Evolutionary conservation across 2,888 invertebrate genomes (phyloP), one percentile per base, ranked within the genome.

Genomic region (Orthosia gracilis): DNA sequence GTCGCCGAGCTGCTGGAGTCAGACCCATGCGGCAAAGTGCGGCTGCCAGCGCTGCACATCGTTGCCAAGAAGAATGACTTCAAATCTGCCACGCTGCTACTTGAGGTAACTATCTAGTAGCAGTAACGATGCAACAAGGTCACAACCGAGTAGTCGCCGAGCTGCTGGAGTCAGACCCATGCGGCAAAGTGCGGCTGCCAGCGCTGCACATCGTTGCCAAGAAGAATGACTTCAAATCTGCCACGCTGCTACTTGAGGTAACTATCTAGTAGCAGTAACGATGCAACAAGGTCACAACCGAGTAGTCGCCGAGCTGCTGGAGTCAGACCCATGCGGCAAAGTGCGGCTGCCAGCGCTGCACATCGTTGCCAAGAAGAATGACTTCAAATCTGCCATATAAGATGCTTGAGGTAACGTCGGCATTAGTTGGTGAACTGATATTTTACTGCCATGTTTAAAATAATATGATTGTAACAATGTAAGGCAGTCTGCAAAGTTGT

Each of bases 11-110:
- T 50, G 50, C 11, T 18, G 69, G 99, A 50, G 50, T 9, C 3
- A 50, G n/a, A 50, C 7, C 9, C 18, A 50, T 3, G 50, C 50
- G n/a, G n/a, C 0, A 9, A n/a, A 9, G 2, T 50, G 50, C 50
- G 9, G n/a, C n/a, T 50, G 50, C 50, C 11, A 11, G 50, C n/a
- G n/a, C 50, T 50, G 70, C 99, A 99, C 94, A 99, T 99, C 86
- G 99, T 99, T 23, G 99, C 99, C 63, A 99, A 99, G 96, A 99
- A 99, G 92, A 99, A 99, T 93, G 99, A 99, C 92, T 98, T 99
- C 74, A 99, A 99, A 95, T 99, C 99, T 7, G 99, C 99, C 4
- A 98, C 98, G 17, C 96, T 99, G 70, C 97, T 99, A 55, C 97
- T 99, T 83, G 98, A 99, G 97, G 98, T 98, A 90, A 84, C 62